Conservation (phyloP, 2,113 vertebrate genomes). For the Colossoma macropomum region DNA sequence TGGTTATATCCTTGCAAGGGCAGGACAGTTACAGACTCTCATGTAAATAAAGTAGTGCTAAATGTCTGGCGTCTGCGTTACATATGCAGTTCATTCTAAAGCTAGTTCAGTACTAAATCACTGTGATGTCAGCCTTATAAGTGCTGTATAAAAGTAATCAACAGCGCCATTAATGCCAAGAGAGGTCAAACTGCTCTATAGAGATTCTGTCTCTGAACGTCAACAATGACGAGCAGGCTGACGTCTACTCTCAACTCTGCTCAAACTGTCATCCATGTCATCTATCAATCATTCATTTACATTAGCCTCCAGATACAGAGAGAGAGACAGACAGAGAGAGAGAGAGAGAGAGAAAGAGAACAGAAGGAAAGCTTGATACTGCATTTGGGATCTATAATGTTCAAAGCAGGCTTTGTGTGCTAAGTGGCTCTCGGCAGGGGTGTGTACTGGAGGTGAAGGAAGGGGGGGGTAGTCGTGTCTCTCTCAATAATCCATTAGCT, state of each 20-base stretch:
- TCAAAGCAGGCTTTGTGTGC: conserved; percentile 66
- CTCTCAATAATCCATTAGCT: conserved; percentile 85
- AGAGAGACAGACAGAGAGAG: conserved; percentile 48
- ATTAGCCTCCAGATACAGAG: conserved; percentile 76
- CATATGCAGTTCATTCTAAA: not conserved
- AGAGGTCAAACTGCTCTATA: conserved; percentile 41
- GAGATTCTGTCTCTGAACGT: conserved; percentile 48
- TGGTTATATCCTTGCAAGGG: not conserved
- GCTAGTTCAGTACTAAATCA: not conserved
- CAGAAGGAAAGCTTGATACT: conserved; percentile 52
- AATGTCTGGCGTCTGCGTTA: not conserved
- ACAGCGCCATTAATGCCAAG: conserved; percentile 31
- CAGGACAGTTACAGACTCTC: too few relatives aligned
- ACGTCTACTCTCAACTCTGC: conserved; percentile 69
- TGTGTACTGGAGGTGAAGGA: conserved; percentile 71
- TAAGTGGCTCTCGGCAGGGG: conserved; percentile 53
- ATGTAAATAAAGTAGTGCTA: not conserved
- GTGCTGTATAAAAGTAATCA: conserved; percentile 40
- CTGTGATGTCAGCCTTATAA: conserved; percentile 10
- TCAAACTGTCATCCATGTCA: conserved; percentile 80
- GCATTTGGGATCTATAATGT: conserved; percentile 73
- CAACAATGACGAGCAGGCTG: conserved; percentile 70
- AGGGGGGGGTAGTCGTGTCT: conserved; percentile 71
- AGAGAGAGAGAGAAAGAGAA: conserved; percentile 33
- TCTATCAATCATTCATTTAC: conserved; percentile 76